Percentiles rank a stretch among this genome's conserved stretches.
These are phyloP conservation scores for Lophius piscatorius DNA, from an alignment of 2,113 vertebrate genomes.

Conservation along the genomic window DNA sequence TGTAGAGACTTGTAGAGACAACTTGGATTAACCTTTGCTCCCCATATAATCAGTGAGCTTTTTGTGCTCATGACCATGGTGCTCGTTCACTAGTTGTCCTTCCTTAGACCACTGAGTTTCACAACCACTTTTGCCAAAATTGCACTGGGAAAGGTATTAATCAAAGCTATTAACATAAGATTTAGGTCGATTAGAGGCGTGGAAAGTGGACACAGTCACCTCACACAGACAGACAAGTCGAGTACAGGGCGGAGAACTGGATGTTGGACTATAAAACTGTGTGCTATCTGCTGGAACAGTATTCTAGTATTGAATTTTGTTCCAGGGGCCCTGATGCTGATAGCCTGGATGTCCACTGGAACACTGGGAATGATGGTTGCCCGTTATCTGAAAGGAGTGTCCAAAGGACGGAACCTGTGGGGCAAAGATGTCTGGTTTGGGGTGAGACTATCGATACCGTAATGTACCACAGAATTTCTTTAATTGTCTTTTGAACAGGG, in stretches of 20 bases:
- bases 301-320: background rate
- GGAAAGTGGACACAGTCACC: too few relatives aligned
- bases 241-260: background rate
- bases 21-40: too few relatives aligned
- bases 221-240: too few relatives aligned
- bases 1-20: too few relatives aligned
- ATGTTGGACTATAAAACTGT: background rate
- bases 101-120: too few relatives aligned
- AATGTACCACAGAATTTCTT: background rate
- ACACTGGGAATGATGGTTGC: conserved; percentile 82
- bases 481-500: background rate
- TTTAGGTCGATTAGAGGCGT: too few relatives aligned
- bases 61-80: too few relatives aligned
- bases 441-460: conserved; percentile 60
- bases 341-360: conserved; percentile 82
- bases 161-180: too few relatives aligned
- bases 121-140: too few relatives aligned
- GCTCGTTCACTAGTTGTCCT: too few relatives aligned
- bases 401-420: conserved; percentile 20
- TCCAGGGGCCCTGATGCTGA: conserved; percentile 82
- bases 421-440: conserved; percentile 83
- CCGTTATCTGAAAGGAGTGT: conserved; percentile 68
- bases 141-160: too few relatives aligned
- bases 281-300: background rate
- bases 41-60: too few relatives aligned